Evolutionary conservation across 2,113 vertebrate genomes (phyloP).

Genomic region (Oreochromis spilurus): DNA sequence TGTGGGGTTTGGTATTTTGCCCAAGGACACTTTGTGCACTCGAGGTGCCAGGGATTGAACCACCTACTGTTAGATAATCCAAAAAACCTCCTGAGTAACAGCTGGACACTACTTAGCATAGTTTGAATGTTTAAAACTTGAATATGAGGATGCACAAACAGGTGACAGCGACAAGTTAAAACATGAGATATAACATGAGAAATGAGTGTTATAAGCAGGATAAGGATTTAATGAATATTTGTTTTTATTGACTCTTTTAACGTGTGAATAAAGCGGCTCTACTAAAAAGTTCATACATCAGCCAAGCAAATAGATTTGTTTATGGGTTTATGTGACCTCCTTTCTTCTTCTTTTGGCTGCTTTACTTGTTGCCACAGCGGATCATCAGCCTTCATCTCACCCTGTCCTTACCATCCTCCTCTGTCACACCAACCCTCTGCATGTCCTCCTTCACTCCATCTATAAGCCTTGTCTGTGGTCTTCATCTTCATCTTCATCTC

Average conservation of each 20-base stretch:
- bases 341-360: background rate
- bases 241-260: background rate
- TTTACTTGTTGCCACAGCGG: background rate
- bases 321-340: background rate
- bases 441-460: background rate
- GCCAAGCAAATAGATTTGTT: background rate
- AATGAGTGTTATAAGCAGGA: background rate
- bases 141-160: background rate
- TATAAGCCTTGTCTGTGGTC: background rate
- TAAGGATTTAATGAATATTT: background rate
- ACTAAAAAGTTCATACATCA: background rate
- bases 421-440: background rate
- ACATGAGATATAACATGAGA: background rate
- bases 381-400: background rate
- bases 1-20: background rate
- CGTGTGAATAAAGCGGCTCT: background rate
- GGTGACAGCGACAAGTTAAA: background rate
- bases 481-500: background rate
- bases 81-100: background rate
- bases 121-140: slow-evolving; percentile 1
- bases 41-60: fast-evolving
- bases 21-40: background rate
- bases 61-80: background rate
- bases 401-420: background rate
- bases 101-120: background rate